Percentiles rank a stretch among this genome's conserved stretches.
These are phyloP conservation scores for Atta cephalotes DNA, from an alignment of 1,140 invertebrate genomes.

Conservation along the genomic window DNA sequence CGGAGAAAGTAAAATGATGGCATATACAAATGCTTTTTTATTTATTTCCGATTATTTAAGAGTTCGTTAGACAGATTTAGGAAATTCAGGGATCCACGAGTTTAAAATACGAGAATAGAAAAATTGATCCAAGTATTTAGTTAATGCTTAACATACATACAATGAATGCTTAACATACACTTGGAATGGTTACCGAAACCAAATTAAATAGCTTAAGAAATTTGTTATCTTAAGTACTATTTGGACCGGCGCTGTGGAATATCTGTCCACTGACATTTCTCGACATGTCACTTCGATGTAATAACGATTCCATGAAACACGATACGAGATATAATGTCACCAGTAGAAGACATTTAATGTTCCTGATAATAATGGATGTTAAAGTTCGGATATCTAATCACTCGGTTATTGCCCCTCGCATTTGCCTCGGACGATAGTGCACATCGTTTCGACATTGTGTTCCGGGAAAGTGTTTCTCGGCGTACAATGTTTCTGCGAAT, in stretches of 20 bases:
- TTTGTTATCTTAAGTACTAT: neutral
- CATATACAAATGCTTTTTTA: slow-evolving; percentile 21
- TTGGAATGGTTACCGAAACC: neutral
- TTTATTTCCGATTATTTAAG: slow-evolving; percentile 34
- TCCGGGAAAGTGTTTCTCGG: slow-evolving; percentile 50
- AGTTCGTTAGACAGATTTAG: neutral
- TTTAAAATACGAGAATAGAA: slow-evolving; percentile 11
- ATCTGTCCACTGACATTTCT: neutral
- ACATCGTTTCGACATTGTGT: slow-evolving; percentile 58
- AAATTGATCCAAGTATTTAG: slow-evolving; percentile 12
- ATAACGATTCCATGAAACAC: slow-evolving; percentile 45
- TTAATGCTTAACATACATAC: neutral
- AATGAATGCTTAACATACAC: slow-evolving; percentile 2
- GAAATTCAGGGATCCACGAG: neutral
- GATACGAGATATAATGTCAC: slow-evolving; percentile 38
- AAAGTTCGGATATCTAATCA: slow-evolving; percentile 56
- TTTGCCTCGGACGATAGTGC: slow-evolving; percentile 40
- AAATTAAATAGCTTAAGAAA: slow-evolving; percentile 28
- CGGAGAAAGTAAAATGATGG: slow-evolving; percentile 28
- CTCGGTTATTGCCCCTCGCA: slow-evolving; percentile 48
- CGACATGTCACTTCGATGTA: slow-evolving; percentile 13
- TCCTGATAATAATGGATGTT: slow-evolving; percentile 51
- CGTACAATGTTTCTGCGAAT: slow-evolving; percentile 54
- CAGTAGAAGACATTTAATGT: slow-evolving; percentile 44
- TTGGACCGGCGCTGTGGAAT: neutral